phyloP scores from a whole-genome alignment of 2,797 vertebrate species.

The Poeciliopsis infans region DNA sequence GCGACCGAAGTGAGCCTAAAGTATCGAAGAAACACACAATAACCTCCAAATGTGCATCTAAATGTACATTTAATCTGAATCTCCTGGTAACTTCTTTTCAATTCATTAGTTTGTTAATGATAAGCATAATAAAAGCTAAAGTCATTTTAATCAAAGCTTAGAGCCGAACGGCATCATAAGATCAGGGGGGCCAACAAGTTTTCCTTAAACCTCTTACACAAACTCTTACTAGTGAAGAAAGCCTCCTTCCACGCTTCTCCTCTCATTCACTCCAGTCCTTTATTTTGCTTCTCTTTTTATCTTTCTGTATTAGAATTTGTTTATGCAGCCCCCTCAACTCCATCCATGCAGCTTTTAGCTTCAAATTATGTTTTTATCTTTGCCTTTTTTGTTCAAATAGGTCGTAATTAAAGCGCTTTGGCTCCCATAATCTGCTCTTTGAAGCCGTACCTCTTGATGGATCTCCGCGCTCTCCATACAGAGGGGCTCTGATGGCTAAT shows the following conservation, averaged over 20 bases:
- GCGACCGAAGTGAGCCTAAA: background rate
- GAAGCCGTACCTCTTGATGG: constrained; percentile 81
- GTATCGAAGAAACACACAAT: background rate
- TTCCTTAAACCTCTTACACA: constrained; percentile 11
- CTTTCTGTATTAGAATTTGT: constrained; percentile 44
- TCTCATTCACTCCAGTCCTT: constrained; percentile 38
- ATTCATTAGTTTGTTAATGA: background rate
- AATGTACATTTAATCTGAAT: background rate
- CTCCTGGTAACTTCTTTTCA: background rate
- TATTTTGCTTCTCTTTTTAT: constrained; percentile 43
- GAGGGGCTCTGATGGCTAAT: constrained; percentile 77
- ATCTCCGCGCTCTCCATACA: constrained; percentile 71
- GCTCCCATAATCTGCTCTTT: constrained; percentile 80
- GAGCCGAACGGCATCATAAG: background rate
- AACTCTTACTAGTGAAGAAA: constrained; percentile 42
- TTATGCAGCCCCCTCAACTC: constrained; percentile 38
- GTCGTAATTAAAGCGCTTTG: constrained; percentile 83
- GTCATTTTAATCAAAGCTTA: background rate
- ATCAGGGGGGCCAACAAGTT: background rate
- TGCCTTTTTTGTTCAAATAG: constrained; percentile 73
- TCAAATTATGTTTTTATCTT: constrained; percentile 66
- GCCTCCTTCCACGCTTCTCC: constrained; percentile 49
- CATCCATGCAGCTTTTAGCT: constrained; percentile 62
- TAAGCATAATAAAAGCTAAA: background rate
- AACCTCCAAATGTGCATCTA: background rate